phyloP scores from a whole-genome alignment of 2,888 invertebrate genomes.

The Pharmacophagus antenor region DNA sequence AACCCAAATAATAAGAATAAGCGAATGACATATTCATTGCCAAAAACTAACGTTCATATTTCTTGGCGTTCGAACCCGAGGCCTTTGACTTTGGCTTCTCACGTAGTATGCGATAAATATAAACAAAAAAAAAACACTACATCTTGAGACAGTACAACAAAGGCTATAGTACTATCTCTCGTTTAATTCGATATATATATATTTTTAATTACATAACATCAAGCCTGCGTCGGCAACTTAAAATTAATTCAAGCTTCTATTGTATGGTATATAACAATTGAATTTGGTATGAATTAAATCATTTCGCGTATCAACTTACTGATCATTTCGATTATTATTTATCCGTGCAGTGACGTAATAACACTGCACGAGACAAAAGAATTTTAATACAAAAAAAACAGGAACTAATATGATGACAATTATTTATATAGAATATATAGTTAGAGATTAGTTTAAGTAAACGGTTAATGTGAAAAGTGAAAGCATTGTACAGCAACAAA shows the following conservation, averaged over 20 bases:
- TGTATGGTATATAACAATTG: too few species aligned
- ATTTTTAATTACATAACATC: too few species aligned
- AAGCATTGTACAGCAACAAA: constrained; percentile 8
- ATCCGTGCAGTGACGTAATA: too few species aligned
- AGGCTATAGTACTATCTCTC: background rate
- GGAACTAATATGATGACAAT: background rate
- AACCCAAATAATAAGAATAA: constrained; percentile 4
- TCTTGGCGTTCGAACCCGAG: constrained; percentile 1
- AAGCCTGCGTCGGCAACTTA: too few species aligned
- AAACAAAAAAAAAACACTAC: background rate
- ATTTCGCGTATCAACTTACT: too few species aligned
- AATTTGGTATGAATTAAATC: too few species aligned
- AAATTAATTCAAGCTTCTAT: too few species aligned
- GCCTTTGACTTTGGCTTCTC: constrained; percentile 2
- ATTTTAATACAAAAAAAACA: too few species aligned
- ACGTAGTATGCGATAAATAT: background rate
- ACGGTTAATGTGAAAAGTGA: background rate
- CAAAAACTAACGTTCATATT: constrained; percentile 6
- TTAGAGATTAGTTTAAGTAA: background rate
- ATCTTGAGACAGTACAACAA: background rate
- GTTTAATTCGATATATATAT: background rate
- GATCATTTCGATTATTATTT: too few species aligned
- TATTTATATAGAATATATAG: background rate
- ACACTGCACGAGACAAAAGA: too few species aligned
- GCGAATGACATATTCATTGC: background rate